Percentiles rank a stretch among this genome's conserved stretches.
phyloP scores from a whole-genome alignment of 2,888 invertebrate species.

The Sesamia inferens region DNA sequence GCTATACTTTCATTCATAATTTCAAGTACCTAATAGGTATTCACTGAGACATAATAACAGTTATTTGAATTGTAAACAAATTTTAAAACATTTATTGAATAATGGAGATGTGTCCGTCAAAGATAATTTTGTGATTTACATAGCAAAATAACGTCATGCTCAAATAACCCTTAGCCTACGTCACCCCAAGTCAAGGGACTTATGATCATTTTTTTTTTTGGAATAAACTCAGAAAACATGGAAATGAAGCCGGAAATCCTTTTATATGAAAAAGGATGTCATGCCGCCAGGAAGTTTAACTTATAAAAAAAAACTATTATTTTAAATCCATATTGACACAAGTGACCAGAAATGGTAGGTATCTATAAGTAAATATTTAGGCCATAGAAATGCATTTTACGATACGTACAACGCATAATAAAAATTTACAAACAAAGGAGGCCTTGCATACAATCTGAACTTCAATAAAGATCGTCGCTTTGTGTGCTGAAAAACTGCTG shows the following conservation, averaged over 20 bases:
- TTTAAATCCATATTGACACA: conserved; percentile 23
- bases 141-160: not conserved
- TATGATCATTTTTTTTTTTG: not conserved
- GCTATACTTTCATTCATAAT: not conserved
- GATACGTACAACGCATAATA: conserved; percentile 53
- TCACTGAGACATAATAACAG: conserved; percentile 2
- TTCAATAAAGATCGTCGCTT: conserved; percentile 52
- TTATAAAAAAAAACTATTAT: not conserved
- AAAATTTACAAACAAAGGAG: conserved; percentile 64
- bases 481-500: conserved; percentile 53
- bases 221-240: not conserved
- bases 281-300: not conserved
- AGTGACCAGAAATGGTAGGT: conserved; percentile 33
- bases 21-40: not conserved
- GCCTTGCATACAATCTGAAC: conserved; percentile 45
- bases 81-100: conserved; percentile 4
- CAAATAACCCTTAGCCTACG: conserved; percentile 17
- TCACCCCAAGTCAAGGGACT: not conserved
- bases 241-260: not conserved
- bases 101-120: not conserved
- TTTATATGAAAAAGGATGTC: conserved; percentile 2
- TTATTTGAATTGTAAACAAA: conserved; percentile 4
- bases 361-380: conserved; percentile 55
- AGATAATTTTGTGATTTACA: conserved; percentile 8
- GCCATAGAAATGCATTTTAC: conserved; percentile 60